Percentiles rank a stretch among this genome's conserved stretches.
Conservation (phyloP, 2,797 vertebrate species). For the Pitangus sulphuratus region DNA sequence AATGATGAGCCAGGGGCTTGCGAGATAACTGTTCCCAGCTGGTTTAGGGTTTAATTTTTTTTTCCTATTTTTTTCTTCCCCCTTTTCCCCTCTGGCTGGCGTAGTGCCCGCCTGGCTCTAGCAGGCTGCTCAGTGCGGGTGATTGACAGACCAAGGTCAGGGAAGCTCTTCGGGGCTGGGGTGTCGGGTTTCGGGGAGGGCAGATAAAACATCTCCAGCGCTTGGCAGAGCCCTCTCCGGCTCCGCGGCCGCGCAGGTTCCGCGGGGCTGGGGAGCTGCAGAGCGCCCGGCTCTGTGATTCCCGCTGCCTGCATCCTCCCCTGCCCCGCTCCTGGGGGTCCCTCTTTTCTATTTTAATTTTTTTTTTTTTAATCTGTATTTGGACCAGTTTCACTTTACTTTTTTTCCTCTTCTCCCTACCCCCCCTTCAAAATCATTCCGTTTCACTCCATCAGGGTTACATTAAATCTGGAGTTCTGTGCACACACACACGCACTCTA, state of each 20-base stretch:
- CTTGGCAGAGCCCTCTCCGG: neutral
- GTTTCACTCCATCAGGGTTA: neutral
- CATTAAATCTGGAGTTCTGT: neutral
- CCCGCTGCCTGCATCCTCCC: neutral
- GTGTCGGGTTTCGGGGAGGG: constrained; percentile 52
- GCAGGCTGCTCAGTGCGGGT: neutral
- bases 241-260: neutral
- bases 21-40: constrained; percentile 63
- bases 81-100: neutral
- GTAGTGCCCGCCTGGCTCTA: constrained; percentile 6
- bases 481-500: neutral
- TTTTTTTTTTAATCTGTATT: neutral
- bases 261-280: neutral
- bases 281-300: neutral
- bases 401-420: accelerated
- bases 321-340: neutral
- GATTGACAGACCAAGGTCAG: constrained; percentile 70
- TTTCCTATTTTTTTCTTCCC: neutral
- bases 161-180: neutral
- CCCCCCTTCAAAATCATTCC: neutral
- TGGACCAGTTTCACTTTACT: neutral
- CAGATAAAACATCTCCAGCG: neutral
- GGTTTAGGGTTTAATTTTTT: constrained; percentile 16
- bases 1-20: constrained; percentile 39
- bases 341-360: neutral